phyloP scores from a whole-genome alignment of 1,140 invertebrate species.

The Orchesella cincta region DNA sequence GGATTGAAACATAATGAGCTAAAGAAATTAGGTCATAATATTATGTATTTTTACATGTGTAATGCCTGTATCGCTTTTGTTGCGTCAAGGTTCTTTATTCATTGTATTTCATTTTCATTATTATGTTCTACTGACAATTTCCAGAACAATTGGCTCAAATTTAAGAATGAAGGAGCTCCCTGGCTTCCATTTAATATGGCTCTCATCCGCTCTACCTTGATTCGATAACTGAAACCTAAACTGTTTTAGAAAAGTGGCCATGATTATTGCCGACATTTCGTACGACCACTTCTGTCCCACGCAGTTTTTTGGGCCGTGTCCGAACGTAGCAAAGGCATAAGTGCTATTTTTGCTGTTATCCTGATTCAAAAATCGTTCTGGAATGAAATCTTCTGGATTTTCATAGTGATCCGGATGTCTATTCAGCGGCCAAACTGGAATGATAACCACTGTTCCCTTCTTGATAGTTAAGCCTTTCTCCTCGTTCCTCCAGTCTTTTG shows the following conservation, averaged over 20 bases:
- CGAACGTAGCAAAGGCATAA: conserved; percentile 23
- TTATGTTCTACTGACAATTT: no score
- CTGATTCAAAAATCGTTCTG: conserved; percentile 28
- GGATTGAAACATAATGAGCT: no score
- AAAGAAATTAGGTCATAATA: no score
- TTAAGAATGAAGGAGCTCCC: no score
- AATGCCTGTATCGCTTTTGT: no score
- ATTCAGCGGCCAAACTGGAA: conserved; percentile 26
- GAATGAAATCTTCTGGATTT: conserved; percentile 34
- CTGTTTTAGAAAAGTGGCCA: neutral
- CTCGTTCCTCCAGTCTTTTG: conserved; percentile 34
- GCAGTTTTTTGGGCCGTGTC: conserved; percentile 30
- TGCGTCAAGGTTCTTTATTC: no score
- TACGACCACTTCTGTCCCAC: neutral
- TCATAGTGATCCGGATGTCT: neutral
- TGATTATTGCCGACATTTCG: neutral
- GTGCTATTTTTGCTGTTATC: conserved; percentile 13
- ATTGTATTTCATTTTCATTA: no score
- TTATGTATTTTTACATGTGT: no score
- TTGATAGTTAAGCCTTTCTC: neutral
- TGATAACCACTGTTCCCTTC: conserved; percentile 27
- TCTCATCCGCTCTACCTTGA: no score
- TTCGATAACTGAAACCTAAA: no score
- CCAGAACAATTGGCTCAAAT: no score
- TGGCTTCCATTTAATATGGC: no score